Evolutionary conservation across 2,888 invertebrate genomes (phyloP).

Genomic region (Colostygia pectinataria): DNA sequence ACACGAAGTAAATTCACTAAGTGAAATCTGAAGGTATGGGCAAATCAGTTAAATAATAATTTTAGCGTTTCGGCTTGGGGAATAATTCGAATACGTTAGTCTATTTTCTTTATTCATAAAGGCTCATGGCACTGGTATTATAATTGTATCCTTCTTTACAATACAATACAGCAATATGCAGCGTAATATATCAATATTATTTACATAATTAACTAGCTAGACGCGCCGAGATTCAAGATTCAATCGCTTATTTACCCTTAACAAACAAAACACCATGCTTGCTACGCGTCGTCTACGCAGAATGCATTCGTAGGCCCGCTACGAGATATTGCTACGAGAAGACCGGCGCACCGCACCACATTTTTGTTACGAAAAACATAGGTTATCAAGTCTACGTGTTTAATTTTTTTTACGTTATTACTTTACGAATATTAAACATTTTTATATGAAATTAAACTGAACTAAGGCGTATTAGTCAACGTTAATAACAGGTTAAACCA

Average conservation of each 20-base stretch:
- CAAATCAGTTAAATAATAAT: conserved; percentile 4
- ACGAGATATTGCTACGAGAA: conserved; percentile 8
- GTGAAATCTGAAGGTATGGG: conserved; percentile 2
- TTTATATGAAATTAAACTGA: too few species aligned
- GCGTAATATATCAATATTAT: too few species aligned
- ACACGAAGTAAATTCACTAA: conserved; percentile 2
- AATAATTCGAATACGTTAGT: too few species aligned
- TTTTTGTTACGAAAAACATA: too few species aligned
- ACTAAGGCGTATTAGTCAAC: background rate
- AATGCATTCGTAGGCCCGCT: conserved; percentile 7
- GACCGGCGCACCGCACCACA: background rate
- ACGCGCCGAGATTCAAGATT: background rate
- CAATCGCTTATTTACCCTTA: background rate
- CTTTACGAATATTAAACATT: too few species aligned
- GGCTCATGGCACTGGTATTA: too few species aligned
- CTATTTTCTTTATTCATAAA: too few species aligned
- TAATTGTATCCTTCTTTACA: too few species aligned
- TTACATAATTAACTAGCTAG: too few species aligned
- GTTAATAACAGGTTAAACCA: background rate
- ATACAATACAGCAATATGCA: too few species aligned
- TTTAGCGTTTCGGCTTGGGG: conserved; percentile 5
- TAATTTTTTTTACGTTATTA: too few species aligned
- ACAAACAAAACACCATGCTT: background rate
- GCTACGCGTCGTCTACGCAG: conserved; percentile 12
- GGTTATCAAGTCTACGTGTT: too few species aligned